Evolutionary conservation across 2,888 invertebrate genomes (phyloP), one percentile per base, ranked within the genome.

Genomic region (Leuctra nigra): DNA sequence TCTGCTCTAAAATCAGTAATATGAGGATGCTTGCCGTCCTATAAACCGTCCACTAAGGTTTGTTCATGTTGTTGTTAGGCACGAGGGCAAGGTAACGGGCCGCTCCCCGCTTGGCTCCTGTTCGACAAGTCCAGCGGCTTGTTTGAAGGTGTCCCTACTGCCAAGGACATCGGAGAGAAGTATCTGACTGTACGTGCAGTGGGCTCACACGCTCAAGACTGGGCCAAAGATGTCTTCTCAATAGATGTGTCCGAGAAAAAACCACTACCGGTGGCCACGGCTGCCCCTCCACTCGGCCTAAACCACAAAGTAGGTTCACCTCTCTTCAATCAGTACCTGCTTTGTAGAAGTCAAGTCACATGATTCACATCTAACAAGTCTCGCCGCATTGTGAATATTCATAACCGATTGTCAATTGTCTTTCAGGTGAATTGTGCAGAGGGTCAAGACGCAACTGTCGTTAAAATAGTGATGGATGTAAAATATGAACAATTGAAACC

Each of bases 121-220:
- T 87, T 87, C 73, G 84, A 88, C 70, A 77, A 80, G 55, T 76
- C 75, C 54, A 80, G 81, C 61, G 82, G 83, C n/a, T 75, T 83
- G 56, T 78, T 91, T 67, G 80, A 83, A 70, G 91, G 91, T 16
- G 79, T 91, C 55, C 89, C 91, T 0, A 75, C 80, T 62, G 72
- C 74, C 54, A 76, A 78, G 58, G 85, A 91, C 68, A 69, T 83
- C 11, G 89, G 87, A 53, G 75, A 80, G 50, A 77, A 85, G 68
- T 80, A 80, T 61, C 75, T 86, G 64, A 78, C 75, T 18, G 77
- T 85, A 57, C 80, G 76, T 58, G 82, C 77, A 25, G 63, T 73
- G 58, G 78, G 78, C 11, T 74, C 70, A 13, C 75, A 77, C 18
- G 58, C 63, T 14, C 64, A 66, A 54, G 64, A 69, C 62, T 65